Base-by-base conservation (phyloP, 2,888 invertebrate genomes). In the Lithodes maja region DNA sequence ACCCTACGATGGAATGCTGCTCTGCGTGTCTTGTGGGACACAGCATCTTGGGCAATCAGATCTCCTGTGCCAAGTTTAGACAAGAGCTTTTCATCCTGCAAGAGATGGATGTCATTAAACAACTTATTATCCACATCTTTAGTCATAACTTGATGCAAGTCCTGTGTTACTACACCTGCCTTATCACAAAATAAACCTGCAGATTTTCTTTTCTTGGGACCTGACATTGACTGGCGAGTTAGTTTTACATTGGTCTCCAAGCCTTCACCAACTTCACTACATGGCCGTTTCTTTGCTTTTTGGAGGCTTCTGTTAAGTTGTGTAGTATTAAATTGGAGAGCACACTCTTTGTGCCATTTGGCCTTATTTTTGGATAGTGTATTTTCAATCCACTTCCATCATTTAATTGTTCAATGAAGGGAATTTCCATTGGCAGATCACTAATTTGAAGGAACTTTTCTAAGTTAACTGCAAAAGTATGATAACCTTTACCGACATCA, bases 141-240 rank as follows among this genome's bases (percentile, higher is more conserved):
- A 2, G 75, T 77, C 75, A 77, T 77, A 1, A 77, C 75, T 77
- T 77, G 17, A 77, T 77, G 75, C 75, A 77, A 49, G 75, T 77
- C 75, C 9, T 77, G 17, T n/a, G 33, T 77, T 12, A 77, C 75
- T 77, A 77, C 75, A 49, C 75, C 49, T 77, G 75, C 49, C 75
- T 33, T 77, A 33, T 77, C 75, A 77, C 75, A 77, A 49, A 77
- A 77, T 1, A 77, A 77, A 12, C 75, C 1, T 33, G 49, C 75
- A 33, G 49, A 77, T 77, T 77, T 2, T 77, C 49, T 77, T 77
- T 49, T 49, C 75, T 77, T 77, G 17, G 75, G 75, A 33, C 49
- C 49, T 77, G 49, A 7, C 49, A 77, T 74, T 17, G 74, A 74
- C n/a, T 74, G 77, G 77, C 77, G 17, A 33, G 77, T 77, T 77